Evolutionary conservation across 2,888 invertebrate genomes (phyloP), one percentile per base, ranked within the genome.

Genomic region (Leptothorax acervorum): DNA sequence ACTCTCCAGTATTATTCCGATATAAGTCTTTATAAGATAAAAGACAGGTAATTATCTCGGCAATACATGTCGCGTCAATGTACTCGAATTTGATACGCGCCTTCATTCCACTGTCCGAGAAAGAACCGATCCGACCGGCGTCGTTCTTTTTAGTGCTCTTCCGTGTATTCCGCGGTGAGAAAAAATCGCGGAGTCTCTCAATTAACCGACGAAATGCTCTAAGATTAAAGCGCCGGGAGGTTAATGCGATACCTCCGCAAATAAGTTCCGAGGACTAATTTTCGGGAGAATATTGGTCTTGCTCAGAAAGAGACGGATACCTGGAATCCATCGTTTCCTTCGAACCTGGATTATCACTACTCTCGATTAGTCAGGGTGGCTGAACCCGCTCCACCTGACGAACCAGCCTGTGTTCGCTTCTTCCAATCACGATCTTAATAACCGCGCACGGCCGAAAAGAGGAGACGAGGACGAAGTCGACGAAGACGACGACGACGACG

Each of bases 381-480:
- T 87, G 88, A 92, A 89, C 89, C 82, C 75, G 82, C 76, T 74
- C 75, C 84, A 79, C 87, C 73, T 83, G 83, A 57, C 84, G 88
- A 84, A 81, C 87, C 83, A 86, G 83, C 79, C 75, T 88, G 74
- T 74, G 74, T 74, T 88, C 85, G 85, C 85, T 82, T 86, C 90
- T 91, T 91, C 92, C 93, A 93, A 93, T 93, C 93, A 92, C 90
- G 91, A 88, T 89, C 91, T 93, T 93, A 93, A 93, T 93, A 93
- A 93, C 91, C 86, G 88, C 87, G 88, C 89, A 84, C 79, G 85
- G 39, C 78, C 85, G 90, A 89, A 88, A 89, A 87, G 79, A 81
- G 86, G 82, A 78, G 83, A 79, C 57, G 78, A 70, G 53, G 48
- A 66, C 51, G 82, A 68, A 12, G 86, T 86, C 73, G 86, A 86